Base-by-base conservation (phyloP, 2,113 vertebrate genomes). In the Calidris pugnax region DNA sequence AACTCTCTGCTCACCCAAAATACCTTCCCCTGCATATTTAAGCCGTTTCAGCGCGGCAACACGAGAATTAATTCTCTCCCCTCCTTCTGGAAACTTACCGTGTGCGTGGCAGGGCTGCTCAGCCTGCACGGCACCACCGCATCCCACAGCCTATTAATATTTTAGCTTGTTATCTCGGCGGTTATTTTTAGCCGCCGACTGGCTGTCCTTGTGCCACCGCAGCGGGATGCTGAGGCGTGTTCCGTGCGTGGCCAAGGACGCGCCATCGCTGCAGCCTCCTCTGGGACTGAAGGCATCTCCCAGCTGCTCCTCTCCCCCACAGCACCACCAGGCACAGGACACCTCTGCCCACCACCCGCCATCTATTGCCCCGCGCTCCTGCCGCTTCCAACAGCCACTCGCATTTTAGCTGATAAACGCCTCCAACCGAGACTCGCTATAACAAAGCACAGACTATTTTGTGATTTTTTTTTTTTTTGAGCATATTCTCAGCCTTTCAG, bases 1-100 rank as follows among this genome's bases (percentile, higher is more conserved):
- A 76, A 87, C 92, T 89, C 90, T 91, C 95, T 96, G 95, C 86
- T 57, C 95, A 92, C 91, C 14, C 3, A 74, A 95, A 96, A 93
- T 48, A 93, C 84, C 74, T 89, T 56, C 8, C 4, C 4, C 43
- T 91, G 92, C 66, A 60, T 94, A 91, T 83, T 96, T 93, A 83
- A 95, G n/a, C 64, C 75, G 7, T 90, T 91, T 80, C 69, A 32
- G 2, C 6, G 32, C 16, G 59, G 84, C 71, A 72, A 74, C 37
- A 68, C 23, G 37, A 88, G 89, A 91, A 92, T 80, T 85, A 57
- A 91, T 91, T 91, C 62, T 63, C 79, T 51, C 67, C 35, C 51
- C 68, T 78, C 76, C 62, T 89, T 78, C 69, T 66, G 77, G 66
- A 81, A 82, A 67, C 45, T 11, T 10, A 50, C 64, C 51, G 33